Conservation (phyloP, 1,140 invertebrate species). For the Heliconius eleuchia region DNA sequence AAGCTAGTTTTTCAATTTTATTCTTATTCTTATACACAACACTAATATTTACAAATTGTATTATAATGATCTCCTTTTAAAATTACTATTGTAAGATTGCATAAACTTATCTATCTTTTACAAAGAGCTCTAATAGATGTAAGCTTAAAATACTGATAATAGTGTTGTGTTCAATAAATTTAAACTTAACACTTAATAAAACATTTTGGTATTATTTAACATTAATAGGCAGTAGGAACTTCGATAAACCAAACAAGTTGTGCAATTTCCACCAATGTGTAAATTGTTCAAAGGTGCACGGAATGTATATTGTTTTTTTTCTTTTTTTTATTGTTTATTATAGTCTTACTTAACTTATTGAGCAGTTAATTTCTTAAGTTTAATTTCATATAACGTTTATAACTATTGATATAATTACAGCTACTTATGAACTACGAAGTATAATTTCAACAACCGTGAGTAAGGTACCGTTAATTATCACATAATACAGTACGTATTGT, state of each 20-base stretch:
- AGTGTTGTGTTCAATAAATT: constrained; percentile 15
- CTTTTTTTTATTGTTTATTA: neutral
- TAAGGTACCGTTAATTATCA: constrained; percentile 57
- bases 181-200: constrained; percentile 13
- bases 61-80: neutral
- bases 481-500: constrained; percentile 42
- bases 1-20: constrained; percentile 16
- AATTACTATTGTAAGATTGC: neutral
- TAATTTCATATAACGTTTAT: constrained; percentile 25
- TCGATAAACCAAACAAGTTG: neutral
- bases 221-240: constrained; percentile 10
- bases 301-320: constrained; percentile 24
- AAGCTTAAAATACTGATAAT: neutral
- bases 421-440: constrained; percentile 37
- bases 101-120: neutral
- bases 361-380: constrained; percentile 31
- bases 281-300: constrained; percentile 17
- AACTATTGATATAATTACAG: neutral
- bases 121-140: neutral
- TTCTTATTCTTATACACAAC: constrained; percentile 16
- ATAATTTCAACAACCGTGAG: constrained; percentile 63
- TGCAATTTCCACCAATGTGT: neutral
- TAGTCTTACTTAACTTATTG: constrained; percentile 15
- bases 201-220: neutral
- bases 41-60: constrained; percentile 20